Percentiles rank a stretch among this genome's conserved stretches.
Conservation (phyloP, 2,888 invertebrate species). For the Anarsia innoxiella region DNA sequence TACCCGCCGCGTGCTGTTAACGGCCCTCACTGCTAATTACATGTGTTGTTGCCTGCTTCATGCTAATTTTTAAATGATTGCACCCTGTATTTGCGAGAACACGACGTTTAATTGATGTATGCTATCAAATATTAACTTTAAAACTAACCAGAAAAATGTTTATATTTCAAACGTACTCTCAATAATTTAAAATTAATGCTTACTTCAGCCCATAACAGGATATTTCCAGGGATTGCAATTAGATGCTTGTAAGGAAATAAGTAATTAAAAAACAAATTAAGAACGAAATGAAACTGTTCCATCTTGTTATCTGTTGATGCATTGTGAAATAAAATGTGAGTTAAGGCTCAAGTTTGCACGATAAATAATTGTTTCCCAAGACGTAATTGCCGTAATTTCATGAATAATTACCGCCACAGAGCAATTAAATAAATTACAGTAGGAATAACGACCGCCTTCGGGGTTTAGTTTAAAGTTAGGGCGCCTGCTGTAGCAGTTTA, state of each 20-base stretch:
- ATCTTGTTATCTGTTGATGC: conserved; percentile 60
- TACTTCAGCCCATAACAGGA: too few relatives aligned
- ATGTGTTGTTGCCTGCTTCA: too few relatives aligned
- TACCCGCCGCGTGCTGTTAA: conserved; percentile 17
- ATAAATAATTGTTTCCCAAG: conserved; percentile 73
- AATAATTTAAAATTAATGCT: too few relatives aligned
- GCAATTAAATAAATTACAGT: conserved; percentile 75
- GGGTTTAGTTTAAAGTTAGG: conserved; percentile 68
- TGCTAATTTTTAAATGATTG: too few relatives aligned
- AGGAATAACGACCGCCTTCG: conserved; percentile 69
- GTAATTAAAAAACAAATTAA: conserved; percentile 25
- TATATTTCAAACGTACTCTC: too few relatives aligned
- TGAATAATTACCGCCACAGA: conserved; percentile 74
- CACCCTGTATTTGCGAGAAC: too few relatives aligned
- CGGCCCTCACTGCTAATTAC: conserved; percentile 1
- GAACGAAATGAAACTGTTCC: conserved; percentile 32
- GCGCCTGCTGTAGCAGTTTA: conserved; percentile 55
- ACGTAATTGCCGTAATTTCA: conserved; percentile 75
- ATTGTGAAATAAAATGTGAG: conserved; percentile 71
- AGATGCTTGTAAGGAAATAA: conserved; percentile 12
- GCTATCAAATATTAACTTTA: too few relatives aligned
- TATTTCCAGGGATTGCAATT: too few relatives aligned
- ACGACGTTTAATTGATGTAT: too few relatives aligned
- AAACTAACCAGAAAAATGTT: too few relatives aligned
- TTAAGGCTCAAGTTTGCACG: conserved; percentile 71